Base-by-base conservation (phyloP, 2,888 invertebrate species). In the Drosophila kambysellisi region DNA sequence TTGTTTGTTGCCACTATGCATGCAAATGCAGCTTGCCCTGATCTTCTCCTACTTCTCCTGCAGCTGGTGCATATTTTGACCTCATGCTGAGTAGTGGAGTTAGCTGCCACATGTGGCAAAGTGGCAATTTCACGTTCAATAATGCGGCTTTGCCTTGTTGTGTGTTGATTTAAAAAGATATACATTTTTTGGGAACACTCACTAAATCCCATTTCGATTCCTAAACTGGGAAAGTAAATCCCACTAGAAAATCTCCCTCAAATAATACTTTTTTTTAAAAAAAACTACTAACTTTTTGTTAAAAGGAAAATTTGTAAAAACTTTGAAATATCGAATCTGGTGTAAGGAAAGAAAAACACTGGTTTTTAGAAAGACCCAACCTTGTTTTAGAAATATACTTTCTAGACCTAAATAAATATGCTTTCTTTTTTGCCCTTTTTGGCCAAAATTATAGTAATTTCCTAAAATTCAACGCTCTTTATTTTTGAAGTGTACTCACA, bases 1-100 rank as follows among this genome's bases (percentile, higher is more conserved):
- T 43, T 25, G 25, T 46, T 87, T 85, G 81, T 76, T 77, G 82
- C 71, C 68, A 68, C 68, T 76, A 64, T 83, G 79, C 74, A 83
- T 86, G 80, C 73, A 80, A 84, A 82, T 87, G 72, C 67, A 68
- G 59, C 59, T 11, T 29, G 37, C 12, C 25, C 37, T 11, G 12
- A 37, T 25, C 20, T 30, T 29, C 57, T 37, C 17, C 6, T 25
- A 9, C 51, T 29, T 0, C 15, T 4, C 0, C 48, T 41, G 12
- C 37, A 25, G 48, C 77, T 59, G 56, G 59, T 46, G 35, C 77
- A 77, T 76, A 74, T 79, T 69, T 68, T 75, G 83, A 82, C 85
- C 86, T 84, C 85, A 83, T 81, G 88, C 78, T 68, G 87, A 76
- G 57, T 52, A 5, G 17, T 17, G 50, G 1, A 39, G 29, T 2